A percentile compares a stretch with the other conserved stretches of the same genome.
phyloP scores from a whole-genome alignment of 2,797 vertebrate species.

The Cossypha dichroa region DNA sequence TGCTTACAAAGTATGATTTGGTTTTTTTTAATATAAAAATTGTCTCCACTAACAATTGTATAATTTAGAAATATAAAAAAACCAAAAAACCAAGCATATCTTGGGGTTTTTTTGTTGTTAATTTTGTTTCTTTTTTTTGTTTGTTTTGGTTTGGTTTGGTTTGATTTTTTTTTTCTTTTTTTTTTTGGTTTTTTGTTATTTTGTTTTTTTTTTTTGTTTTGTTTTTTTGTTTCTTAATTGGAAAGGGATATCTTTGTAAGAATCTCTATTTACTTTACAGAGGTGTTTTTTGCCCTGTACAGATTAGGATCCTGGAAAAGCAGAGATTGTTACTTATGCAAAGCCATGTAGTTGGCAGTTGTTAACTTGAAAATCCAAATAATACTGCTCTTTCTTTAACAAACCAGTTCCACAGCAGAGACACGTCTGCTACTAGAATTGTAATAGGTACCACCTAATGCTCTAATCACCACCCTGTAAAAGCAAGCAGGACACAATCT shows the following conservation, averaged over 20 bases:
- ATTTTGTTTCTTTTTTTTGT: not conserved
- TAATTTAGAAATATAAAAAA: not conserved
- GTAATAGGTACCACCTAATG: not conserved
- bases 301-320: not conserved
- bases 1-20: not conserved
- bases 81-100: too few species aligned
- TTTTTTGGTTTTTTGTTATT: not conserved
- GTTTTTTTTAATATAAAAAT: not conserved
- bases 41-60: not conserved
- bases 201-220: not conserved
- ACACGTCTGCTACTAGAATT: not conserved
- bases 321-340: not conserved
- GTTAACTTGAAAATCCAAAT: not conserved
- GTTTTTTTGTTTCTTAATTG: too few species aligned
- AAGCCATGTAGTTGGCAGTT: not conserved
- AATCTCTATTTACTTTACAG: not conserved
- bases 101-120: not conserved
- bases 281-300: not conserved
- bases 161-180: not conserved
- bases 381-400: not conserved
- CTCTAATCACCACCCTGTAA: not conserved
- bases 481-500: not conserved
- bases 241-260: not conserved
- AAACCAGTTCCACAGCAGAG: not conserved
- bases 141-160: too few species aligned